A percentile compares a stretch with the other conserved stretches of the same genome.
Evolutionary conservation across 2,888 invertebrate genomes (phyloP).

Genomic region (Pseudanteris insignis): DNA sequence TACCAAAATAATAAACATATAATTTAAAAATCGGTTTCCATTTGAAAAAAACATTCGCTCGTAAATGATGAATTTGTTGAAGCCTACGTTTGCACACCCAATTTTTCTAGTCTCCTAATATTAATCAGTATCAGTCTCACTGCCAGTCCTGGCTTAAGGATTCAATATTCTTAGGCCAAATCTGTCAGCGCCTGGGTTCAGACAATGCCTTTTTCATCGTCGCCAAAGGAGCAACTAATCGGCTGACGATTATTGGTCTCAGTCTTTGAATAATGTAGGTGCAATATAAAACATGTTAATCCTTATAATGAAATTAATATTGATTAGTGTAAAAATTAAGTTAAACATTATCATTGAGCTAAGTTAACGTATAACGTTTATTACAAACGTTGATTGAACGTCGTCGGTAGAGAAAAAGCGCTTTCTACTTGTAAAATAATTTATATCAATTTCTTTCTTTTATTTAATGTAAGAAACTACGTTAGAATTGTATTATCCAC

Average conservation of each 20-base stretch:
- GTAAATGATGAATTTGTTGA: too few relatives aligned
- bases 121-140: constrained; percentile 39
- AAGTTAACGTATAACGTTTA: constrained; percentile 20
- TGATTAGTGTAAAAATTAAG: constrained; percentile 12
- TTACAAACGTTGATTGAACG: constrained; percentile 8
- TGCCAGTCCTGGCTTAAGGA: constrained; percentile 31
- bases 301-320: constrained; percentile 14
- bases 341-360: constrained; percentile 11
- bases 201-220: constrained; percentile 37
- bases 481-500: too few relatives aligned
- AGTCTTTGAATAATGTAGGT: constrained; percentile 31
- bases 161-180: constrained; percentile 17
- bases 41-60: constrained; percentile 4
- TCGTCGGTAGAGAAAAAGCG: constrained; percentile 9
- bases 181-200: constrained; percentile 30
- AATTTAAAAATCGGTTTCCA: not conserved
- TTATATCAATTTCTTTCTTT: too few relatives aligned
- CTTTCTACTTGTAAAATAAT: constrained; percentile 21
- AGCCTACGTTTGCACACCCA: constrained; percentile 2
- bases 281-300: constrained; percentile 28
- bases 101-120: constrained; percentile 31
- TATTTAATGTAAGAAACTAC: constrained; percentile 16
- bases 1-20: too few relatives aligned
- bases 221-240: constrained; percentile 35
- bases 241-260: constrained; percentile 32